Percentiles rank a stretch among this genome's conserved stretches.
phyloP scores from a whole-genome alignment of 2,797 vertebrate genomes.

The Chelon auratus region DNA sequence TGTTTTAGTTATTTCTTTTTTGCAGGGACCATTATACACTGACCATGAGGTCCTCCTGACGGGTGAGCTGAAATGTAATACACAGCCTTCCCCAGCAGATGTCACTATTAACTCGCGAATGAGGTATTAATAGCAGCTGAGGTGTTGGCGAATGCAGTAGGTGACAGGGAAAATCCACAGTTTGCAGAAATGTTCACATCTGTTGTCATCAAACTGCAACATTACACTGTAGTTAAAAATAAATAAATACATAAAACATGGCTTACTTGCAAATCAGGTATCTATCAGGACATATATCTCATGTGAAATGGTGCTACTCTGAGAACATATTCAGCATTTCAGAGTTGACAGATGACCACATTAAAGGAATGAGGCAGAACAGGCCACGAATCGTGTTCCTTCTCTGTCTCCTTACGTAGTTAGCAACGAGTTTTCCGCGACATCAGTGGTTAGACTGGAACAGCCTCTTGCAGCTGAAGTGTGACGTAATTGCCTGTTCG shows the following conservation, averaged over 20 bases:
- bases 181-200: not conserved
- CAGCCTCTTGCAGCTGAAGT: constrained; percentile 45
- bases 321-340: not conserved
- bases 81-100: constrained; percentile 60
- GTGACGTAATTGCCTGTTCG: constrained; percentile 68
- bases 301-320: constrained; percentile 1
- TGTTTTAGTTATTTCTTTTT: not conserved
- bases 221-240: too few relatives aligned
- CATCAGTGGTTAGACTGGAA: constrained; percentile 48
- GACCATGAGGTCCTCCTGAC: not conserved
- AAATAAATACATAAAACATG: not conserved
- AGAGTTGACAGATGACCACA: constrained; percentile 2
- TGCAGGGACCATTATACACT: not conserved
- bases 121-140: not conserved
- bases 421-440: constrained; percentile 34
- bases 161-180: not conserved
- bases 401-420: not conserved
- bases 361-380: not conserved
- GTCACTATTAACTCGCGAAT: constrained; percentile 39
- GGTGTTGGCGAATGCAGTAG: not conserved
- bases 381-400: constrained; percentile 19
- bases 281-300: not conserved
- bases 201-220: not conserved
- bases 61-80: constrained; percentile 40
- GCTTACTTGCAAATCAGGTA: not conserved